A percentile compares a stretch with the other conserved stretches of the same genome.
Conservation (phyloP, 2,113 vertebrate genomes). For the Microcebus lehilahytsara region DNA sequence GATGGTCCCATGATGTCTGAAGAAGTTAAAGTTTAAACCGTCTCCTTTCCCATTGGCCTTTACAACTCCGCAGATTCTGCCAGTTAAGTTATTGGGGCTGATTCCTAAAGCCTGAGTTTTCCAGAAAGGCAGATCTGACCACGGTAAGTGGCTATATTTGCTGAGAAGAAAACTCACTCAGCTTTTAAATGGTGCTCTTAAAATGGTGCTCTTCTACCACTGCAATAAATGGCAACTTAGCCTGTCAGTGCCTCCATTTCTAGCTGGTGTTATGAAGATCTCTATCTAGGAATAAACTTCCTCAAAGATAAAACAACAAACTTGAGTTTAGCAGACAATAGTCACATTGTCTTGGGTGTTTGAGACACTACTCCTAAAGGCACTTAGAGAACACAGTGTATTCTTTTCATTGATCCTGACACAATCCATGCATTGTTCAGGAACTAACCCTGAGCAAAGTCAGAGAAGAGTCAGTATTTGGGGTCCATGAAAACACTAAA, state of each 20-base stretch:
- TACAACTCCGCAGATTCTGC: constrained; percentile 52
- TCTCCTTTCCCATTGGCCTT: constrained; percentile 34
- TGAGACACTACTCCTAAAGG: constrained; percentile 79
- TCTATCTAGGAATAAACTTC: constrained; percentile 87
- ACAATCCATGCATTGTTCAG: constrained; percentile 90
- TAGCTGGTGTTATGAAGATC: constrained; percentile 80
- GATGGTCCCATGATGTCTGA: constrained; percentile 78
- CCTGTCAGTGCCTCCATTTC: constrained; percentile 77
- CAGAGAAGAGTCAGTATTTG: not conserved
- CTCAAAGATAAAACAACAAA: constrained; percentile 82
- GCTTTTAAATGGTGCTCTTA: constrained; percentile 77
- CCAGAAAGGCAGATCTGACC: constrained; percentile 70
- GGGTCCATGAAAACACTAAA: not conserved
- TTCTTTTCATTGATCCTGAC: constrained; percentile 82
- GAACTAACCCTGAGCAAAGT: constrained; percentile 81
- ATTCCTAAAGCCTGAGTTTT: constrained; percentile 13
- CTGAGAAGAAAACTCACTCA: constrained; percentile 72
- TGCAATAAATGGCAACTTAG: constrained; percentile 73
- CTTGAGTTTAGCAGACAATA: constrained; percentile 86
- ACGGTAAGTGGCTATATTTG: constrained; percentile 70
- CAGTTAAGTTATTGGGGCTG: not conserved
- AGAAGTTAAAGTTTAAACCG: constrained; percentile 82
- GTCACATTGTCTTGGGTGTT: constrained; percentile 84
- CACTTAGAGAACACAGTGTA: constrained; percentile 83
- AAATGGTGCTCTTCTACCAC: constrained; percentile 74